These are phyloP conservation scores for Caenorhabditis wallacei DNA, from an alignment of 2,888 invertebrate species.

Conservation along the genomic window DNA sequence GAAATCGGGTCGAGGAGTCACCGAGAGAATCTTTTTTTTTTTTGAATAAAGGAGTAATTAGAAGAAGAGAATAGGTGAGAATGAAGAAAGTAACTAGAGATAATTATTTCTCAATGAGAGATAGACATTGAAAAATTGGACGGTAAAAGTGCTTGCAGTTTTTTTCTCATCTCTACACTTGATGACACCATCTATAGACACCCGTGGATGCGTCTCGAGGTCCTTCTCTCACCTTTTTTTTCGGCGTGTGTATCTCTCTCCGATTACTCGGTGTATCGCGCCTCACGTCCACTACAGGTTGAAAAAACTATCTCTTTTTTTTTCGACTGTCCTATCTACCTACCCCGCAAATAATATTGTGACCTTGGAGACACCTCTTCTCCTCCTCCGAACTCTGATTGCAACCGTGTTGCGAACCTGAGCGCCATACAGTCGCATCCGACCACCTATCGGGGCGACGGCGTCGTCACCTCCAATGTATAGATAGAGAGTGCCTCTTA, in stretches of 20 bases:
- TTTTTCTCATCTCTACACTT: slow-evolving; percentile 30
- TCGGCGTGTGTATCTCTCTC: slow-evolving; percentile 1
- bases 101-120: slow-evolving; percentile 56
- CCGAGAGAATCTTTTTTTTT: slow-evolving; percentile 36
- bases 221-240: slow-evolving; percentile 47
- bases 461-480: slow-evolving; percentile 38
- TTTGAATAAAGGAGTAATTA: slow-evolving; percentile 8
- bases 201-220: slow-evolving; percentile 43
- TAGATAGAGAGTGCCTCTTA: neutral
- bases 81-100: slow-evolving; percentile 45
- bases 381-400: slow-evolving; percentile 51
- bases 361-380: slow-evolving; percentile 61
- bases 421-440: slow-evolving; percentile 17
- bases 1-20: slow-evolving; percentile 48
- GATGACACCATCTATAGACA: slow-evolving; percentile 16
- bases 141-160: slow-evolving; percentile 63
- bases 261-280: slow-evolving; percentile 13
- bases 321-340: slow-evolving; percentile 30
- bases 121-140: slow-evolving; percentile 48
- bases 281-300: slow-evolving; percentile 26
- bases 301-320: slow-evolving; percentile 61
- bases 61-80: slow-evolving; percentile 12
- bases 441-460: slow-evolving; percentile 6
- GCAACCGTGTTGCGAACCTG: slow-evolving; percentile 54
- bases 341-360: slow-evolving; percentile 58